These are phyloP conservation scores for Eupsilia transversa DNA, from an alignment of 2,888 invertebrate genomes.

Conservation along the genomic window DNA sequence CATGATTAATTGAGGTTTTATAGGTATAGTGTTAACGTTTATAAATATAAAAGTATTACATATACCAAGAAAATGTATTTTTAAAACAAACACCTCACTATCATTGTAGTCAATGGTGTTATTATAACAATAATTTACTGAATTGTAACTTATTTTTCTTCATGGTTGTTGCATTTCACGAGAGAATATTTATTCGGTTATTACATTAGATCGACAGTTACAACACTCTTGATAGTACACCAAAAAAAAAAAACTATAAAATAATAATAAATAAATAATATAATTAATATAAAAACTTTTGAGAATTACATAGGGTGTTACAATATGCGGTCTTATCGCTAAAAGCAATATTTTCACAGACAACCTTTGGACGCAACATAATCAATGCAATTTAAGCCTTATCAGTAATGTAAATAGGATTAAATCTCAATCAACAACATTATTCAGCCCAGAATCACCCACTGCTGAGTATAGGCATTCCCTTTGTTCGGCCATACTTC, in stretches of 20 bases:
- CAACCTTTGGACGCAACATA: neutral
- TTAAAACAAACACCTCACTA: conserved; percentile 23
- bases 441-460: no score
- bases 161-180: neutral
- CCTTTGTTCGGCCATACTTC: no score
- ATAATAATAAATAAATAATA: no score
- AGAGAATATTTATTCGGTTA: neutral
- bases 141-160: neutral
- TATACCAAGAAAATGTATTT: conserved; percentile 24
- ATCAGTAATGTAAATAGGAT: no score
- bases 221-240: neutral
- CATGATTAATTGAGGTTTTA: conserved; percentile 9
- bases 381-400: neutral
- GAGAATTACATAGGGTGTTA: neutral
- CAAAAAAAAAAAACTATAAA: no score
- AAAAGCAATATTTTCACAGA: neutral
- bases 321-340: neutral
- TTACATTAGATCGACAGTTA: neutral
- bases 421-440: no score
- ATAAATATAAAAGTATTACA: conserved; percentile 29
- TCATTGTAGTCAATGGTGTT: conserved; percentile 12
- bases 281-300: neutral
- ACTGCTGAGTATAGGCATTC: no score
- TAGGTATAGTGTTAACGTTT: conserved; percentile 23
- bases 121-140: conserved; percentile 16